Evolutionary conservation across 2,797 vertebrate genomes (phyloP), one percentile per base, ranked within the genome.

Genomic region (Mormyrops attenuatus): DNA sequence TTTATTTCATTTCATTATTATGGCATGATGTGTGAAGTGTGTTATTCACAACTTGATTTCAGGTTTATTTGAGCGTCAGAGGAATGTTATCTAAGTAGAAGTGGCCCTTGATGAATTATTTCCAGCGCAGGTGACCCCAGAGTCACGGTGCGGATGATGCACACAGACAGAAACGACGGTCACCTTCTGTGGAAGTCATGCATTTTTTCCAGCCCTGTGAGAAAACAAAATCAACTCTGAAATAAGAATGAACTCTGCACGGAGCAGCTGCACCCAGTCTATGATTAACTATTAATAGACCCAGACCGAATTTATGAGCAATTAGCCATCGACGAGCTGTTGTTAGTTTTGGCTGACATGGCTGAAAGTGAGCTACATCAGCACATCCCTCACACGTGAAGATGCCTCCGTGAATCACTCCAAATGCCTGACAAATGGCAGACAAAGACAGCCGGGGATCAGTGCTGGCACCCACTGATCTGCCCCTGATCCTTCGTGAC

Each of bases 241-340:
- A 87, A 57, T 87, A 57, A 57, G 52, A 87, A 87, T 87, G 52
- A 20, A 41, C 50, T 60, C 47, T 30, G 26, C 50, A 53, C 26
- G 55, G 53, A 4, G 34, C 85, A 38, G 85, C 30, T 34, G 30
- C 30, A 55, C 26, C 6, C 22, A 55, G 15, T 87, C 26, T 53
- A 87, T 26, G 50, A 87, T 34, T 87, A 87, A 26, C 6, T 87
- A 87, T 87, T 60, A 41, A 57, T 53, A 87, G 30, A 60, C 26
- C 52, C 85, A 41, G 85, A 60, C 26, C 22, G 55, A 87, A 60
- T 87, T 60, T 57, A 87, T 87, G 30, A 87, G 53, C 52, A 60
- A 57, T 57, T 87, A 87, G 17, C 85, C 53, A 60, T 17, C 6
- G 53, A 38, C 34, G 53, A 57, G 30, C 34, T 60, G 34, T n/a